Conservation (phyloP, 2,113 vertebrate species). For the Pangasianodon hypophthalmus region DNA sequence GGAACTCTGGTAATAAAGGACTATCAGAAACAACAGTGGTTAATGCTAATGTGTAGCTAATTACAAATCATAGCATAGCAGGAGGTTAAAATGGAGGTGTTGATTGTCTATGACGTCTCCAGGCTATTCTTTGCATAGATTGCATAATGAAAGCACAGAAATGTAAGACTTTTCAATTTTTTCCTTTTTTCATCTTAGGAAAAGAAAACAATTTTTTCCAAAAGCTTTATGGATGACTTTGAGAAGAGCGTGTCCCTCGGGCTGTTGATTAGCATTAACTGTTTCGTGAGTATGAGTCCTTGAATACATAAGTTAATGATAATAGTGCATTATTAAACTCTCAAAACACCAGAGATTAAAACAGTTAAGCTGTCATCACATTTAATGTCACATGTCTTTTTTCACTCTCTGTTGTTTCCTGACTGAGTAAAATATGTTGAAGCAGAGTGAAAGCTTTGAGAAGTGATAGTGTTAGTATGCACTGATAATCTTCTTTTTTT, state of each 20-base stretch:
- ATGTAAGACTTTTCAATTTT: background rate
- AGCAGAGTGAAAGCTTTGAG: background rate
- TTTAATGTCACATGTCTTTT: background rate
- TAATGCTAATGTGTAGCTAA: conserved; percentile 35
- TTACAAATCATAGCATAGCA: conserved; percentile 28
- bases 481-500: background rate
- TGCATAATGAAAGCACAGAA: background rate
- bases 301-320: background rate
- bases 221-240: background rate
- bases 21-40: background rate
- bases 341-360: background rate
- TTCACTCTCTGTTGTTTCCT: background rate
- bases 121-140: conserved; percentile 32
- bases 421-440: background rate
- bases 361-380: background rate
- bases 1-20: background rate
- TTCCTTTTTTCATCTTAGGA: background rate
- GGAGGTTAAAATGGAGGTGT: conserved; percentile 3
- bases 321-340: background rate
- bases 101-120: conserved; percentile 12
- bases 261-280: conserved; percentile 13
- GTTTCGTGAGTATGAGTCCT: background rate
- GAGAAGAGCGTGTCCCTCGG: background rate
- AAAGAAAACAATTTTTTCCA: background rate
- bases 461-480: background rate